Conservation (phyloP, 2,888 invertebrate species). For the Eupithecia subfuscata region DNA sequence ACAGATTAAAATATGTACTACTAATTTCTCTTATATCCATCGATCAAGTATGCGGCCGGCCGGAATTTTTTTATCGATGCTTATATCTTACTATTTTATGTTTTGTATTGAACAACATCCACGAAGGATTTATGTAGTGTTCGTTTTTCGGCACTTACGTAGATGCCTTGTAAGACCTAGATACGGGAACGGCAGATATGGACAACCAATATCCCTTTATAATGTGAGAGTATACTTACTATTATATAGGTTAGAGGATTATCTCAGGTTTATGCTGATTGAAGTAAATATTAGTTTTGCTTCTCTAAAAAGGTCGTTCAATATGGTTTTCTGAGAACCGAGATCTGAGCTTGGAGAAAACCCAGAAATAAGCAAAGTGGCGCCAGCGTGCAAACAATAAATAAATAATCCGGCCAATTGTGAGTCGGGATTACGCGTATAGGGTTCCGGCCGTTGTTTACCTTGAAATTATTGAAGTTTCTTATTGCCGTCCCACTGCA, state of each 20-base stretch:
- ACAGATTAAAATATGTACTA: no score
- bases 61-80: no score
- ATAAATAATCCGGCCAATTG: background rate
- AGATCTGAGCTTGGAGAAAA: background rate
- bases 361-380: background rate
- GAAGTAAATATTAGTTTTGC: background rate
- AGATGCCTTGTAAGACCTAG: no score
- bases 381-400: slow-evolving; percentile 2
- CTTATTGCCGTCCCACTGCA: background rate
- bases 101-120: no score
- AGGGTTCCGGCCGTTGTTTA: background rate
- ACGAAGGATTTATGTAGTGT: no score
- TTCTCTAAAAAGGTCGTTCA: background rate
- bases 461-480: background rate
- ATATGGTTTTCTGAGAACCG: background rate
- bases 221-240: no score
- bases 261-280: background rate
- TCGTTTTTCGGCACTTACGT: no score
- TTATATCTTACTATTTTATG: no score
- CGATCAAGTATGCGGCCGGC: no score
- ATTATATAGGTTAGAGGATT: background rate
- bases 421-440: background rate
- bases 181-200: no score
- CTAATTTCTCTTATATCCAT: no score
- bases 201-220: no score